A percentile compares a stretch with the other conserved stretches of the same genome.
These are phyloP conservation scores for Protomyctophum bolini DNA, from an alignment of 2,113 vertebrate species.

Conservation along the genomic window DNA sequence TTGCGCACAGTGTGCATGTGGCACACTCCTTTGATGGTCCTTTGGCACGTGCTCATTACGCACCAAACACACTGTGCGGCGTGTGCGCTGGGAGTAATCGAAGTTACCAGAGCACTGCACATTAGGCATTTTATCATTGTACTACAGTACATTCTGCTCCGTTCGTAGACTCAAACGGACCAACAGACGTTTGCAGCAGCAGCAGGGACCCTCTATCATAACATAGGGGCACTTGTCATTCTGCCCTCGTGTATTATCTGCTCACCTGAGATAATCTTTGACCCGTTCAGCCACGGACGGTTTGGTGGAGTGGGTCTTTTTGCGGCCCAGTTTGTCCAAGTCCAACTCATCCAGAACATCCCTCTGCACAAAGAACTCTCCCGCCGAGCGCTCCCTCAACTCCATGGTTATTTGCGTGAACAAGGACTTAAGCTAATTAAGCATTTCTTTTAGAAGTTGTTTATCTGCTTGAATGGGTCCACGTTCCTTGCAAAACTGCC, in stretches of 20 bases:
- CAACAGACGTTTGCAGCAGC: too few species aligned
- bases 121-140: too few species aligned
- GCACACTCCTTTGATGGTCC: too few species aligned
- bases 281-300: conserved; percentile 49
- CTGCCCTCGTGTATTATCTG: background rate
- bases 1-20: too few species aligned
- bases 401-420: conserved; percentile 21
- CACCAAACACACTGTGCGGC: too few species aligned
- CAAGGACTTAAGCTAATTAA: background rate
- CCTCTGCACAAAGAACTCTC: conserved; percentile 61
- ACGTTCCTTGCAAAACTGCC: background rate
- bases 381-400: background rate
- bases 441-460: background rate
- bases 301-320: conserved; percentile 44
- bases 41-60: too few species aligned
- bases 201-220: too few species aligned
- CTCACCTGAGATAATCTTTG: conserved; percentile 58
- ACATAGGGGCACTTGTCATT: background rate
- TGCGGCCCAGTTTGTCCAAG: conserved; percentile 80
- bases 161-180: too few species aligned
- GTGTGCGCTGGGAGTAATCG: too few species aligned
- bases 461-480: background rate
- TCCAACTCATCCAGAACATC: conserved; percentile 78
- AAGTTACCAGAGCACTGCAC: too few species aligned
- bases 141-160: too few species aligned